Percentiles rank a stretch among this genome's conserved stretches.
These are phyloP conservation scores for Galleria mellonella DNA, from an alignment of 1,140 invertebrate genomes.

Conservation along the genomic window DNA sequence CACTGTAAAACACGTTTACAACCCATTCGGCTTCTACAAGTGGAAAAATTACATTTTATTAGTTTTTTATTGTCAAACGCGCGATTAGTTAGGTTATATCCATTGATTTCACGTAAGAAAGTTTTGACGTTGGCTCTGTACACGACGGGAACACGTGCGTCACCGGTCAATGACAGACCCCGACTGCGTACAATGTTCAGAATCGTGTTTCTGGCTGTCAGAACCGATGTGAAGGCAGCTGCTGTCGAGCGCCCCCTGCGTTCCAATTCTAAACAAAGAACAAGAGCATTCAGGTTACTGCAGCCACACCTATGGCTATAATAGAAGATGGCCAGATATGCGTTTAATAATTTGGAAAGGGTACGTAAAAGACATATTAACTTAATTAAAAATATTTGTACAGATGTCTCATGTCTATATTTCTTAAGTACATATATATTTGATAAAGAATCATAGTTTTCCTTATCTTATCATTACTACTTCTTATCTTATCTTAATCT, in stretches of 20 bases:
- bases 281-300: background rate
- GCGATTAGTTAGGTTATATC: slow-evolving; percentile 67
- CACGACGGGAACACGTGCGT: slow-evolving; percentile 20
- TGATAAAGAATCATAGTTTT: too few relatives aligned
- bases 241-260: slow-evolving; percentile 27
- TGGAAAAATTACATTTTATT: slow-evolving; percentile 44
- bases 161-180: slow-evolving; percentile 17
- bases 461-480: too few relatives aligned
- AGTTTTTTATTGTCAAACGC: slow-evolving; percentile 21
- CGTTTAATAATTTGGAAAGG: background rate
- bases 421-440: too few relatives aligned
- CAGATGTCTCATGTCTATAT: too few relatives aligned
- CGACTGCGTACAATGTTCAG: slow-evolving; percentile 40
- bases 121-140: slow-evolving; percentile 30
- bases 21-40: slow-evolving; percentile 11
- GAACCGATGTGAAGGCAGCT: slow-evolving; percentile 18
- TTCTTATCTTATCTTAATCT: too few relatives aligned
- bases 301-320: slow-evolving; percentile 17
- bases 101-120: slow-evolving; percentile 71
- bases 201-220: slow-evolving; percentile 1
- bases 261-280: slow-evolving; percentile 25
- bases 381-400: too few relatives aligned
- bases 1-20: slow-evolving; percentile 25
- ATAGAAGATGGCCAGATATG: slow-evolving; percentile 3
- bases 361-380: background rate